Evolutionary conservation across 1,140 invertebrate species (phyloP), one percentile per base, ranked within the genome.

Genomic region (Nylanderia fulva): DNA sequence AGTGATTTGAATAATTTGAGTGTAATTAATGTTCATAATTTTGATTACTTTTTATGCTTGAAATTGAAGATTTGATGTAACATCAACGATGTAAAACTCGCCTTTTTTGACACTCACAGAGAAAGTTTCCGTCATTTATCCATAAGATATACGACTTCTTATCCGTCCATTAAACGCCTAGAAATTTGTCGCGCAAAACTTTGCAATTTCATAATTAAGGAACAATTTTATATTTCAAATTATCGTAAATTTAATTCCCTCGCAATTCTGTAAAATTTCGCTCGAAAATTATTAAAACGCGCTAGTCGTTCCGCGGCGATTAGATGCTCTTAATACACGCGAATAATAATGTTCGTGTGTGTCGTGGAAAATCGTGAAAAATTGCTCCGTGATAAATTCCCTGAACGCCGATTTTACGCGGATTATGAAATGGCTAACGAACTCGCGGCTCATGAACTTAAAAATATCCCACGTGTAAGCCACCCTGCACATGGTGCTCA

Each of bases 11-110:
- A 71, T 82, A 82, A 71, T 82, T 82, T 58, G 36, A 29, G 29
- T 58, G 63, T 80, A 58, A 24, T 69, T 54, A 71, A 54, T 71
- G n/a, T 54, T 18, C 64, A 71, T 80, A 80, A 80, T 58, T 82
- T 58, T 24, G 45, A 18, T 15, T 48, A 4, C 2, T 42, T 4
- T 72, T 71, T 39, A 82, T 33, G 4, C 58, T 61, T 33, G 15
- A 68, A 79, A 79, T 68, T 24, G n/a, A n/a, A 39, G 21, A 79
- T 68, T 21, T 54, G 18, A 68, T 66, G 29, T 6, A 21, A 77
- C 58, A 76, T 9, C 4, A 21, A 61, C 18, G 6, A n/a, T n/a
- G n/a, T n/a, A n/a, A 1, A 2, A 45, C 11, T 11, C n/a, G 4
- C 13, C 24, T 18, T 48, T 45, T 39, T 29, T 13, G 3, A 18